Conservation (phyloP, 2,888 invertebrate genomes). For the Caenorhabditis sp. region DNA sequence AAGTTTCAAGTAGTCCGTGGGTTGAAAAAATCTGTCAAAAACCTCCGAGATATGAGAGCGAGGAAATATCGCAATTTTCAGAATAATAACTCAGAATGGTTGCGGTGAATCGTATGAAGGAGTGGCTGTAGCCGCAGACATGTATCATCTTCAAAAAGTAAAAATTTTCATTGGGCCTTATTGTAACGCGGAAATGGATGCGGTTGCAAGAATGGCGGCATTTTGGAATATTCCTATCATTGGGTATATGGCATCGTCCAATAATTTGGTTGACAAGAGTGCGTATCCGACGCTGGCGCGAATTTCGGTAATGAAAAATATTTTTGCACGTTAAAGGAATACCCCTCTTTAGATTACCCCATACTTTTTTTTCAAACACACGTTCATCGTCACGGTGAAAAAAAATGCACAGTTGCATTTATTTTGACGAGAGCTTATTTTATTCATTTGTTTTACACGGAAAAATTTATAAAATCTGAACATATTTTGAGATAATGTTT, state of each 20-base stretch:
- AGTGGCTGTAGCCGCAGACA: conserved; percentile 67
- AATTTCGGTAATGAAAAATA: conserved; percentile 30
- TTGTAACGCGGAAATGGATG: conserved; percentile 67
- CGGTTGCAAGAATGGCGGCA: conserved; percentile 68
- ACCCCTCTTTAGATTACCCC: no score
- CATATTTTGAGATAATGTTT: no score
- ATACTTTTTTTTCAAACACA: not conserved
- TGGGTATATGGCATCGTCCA: conserved; percentile 65
- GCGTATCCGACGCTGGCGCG: conserved; percentile 53
- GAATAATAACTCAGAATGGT: conserved; percentile 61
- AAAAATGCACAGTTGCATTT: no score
- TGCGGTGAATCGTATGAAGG: conserved; percentile 69
- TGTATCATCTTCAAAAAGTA: conserved; percentile 68
- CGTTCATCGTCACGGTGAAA: no score
- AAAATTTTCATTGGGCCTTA: conserved; percentile 68
- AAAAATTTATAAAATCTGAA: conserved; percentile 5
- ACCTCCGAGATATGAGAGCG: not conserved
- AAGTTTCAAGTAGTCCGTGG: no score
- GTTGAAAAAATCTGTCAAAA: no score
- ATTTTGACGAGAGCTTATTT: no score
- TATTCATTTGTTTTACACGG: not conserved
- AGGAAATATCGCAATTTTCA: conserved; percentile 7
- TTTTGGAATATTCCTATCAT: conserved; percentile 69
- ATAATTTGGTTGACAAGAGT: conserved; percentile 53
- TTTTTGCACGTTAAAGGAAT: no score